Conservation (phyloP, 1,140 invertebrate genomes). For the Pseudomyrmex concolor region DNA sequence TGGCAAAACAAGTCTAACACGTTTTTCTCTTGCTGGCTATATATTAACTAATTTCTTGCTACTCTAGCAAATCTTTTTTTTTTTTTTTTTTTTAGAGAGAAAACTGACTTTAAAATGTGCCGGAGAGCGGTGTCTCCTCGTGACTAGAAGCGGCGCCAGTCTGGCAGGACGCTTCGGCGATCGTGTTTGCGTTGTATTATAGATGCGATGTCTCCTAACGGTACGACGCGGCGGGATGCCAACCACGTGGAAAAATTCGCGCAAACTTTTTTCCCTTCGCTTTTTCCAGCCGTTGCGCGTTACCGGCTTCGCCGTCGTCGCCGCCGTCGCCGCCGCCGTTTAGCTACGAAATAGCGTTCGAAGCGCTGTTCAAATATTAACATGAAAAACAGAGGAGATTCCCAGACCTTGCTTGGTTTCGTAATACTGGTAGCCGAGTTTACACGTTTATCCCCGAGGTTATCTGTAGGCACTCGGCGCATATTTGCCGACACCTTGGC, state of each 20-base stretch:
- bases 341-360: constrained; percentile 63
- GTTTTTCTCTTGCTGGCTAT: no score
- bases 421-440: constrained; percentile 81
- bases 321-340: constrained; percentile 24
- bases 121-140: no score
- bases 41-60: no score
- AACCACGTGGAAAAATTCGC: constrained; percentile 28
- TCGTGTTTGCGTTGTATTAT: constrained; percentile 47
- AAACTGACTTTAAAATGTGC: no score
- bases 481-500: constrained; percentile 73
- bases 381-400: constrained; percentile 77
- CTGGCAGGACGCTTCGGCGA: neutral
- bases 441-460: constrained; percentile 70
- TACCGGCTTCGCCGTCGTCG: constrained; percentile 19
- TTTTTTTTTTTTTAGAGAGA: neutral
- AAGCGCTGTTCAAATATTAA: constrained; percentile 82
- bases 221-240: neutral
- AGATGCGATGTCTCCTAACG: constrained; percentile 20
- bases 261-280: neutral
- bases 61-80: no score
- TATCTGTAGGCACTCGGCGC: constrained; percentile 59
- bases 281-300: constrained; percentile 15
- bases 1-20: no score
- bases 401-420: constrained; percentile 74
- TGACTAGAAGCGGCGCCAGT: neutral